Base-by-base conservation (phyloP, 2,888 invertebrate species). In the Apotomis capreana region DNA sequence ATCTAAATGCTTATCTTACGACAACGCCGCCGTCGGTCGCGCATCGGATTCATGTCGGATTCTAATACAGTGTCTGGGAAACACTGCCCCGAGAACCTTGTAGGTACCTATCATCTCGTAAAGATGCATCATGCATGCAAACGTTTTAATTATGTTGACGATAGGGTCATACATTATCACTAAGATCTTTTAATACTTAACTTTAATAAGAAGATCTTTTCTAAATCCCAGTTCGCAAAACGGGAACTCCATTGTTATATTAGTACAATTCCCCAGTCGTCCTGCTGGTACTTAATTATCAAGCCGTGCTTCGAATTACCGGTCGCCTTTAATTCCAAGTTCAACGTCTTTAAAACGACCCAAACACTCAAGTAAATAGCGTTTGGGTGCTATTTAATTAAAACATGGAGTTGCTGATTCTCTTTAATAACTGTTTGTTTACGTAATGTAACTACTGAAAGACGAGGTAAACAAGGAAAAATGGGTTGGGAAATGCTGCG, bases 291-390 rank as follows among this genome's bases (percentile, higher is more conserved):
- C 36, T 57, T 65, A 55, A 65, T 65, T 65, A 55, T 44, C 9
- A 46, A 44, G 55, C 65, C 65, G 65, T 65, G 55, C 26, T 46
- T n/a, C 4, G 44, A 46, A 65, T 65, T 57, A 55, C 65, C 65
- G n/a, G 55, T 46, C 55, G 26, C n/a, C 46, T 55, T 46, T n/a
- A 65, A 57, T 57, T n/a, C 57, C 8, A 65, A 65, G 55, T 46
- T 55, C 44, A 54, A 44, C 44, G 55, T 36, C 46, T 54, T 10
- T 0, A 10, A 65, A 57, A 55, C 46, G 46, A 9, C 46, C 5
- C 26, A 64, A 44, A 46, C 55, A 54, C 54, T 55, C 2, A 26
- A 26, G 26, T 10, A 9, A 9, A 49, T 49, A 49, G 49, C 49
- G 3, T 55, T 64, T 40, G 65, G 26, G 65, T 36, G 55, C 12